Conservation (phyloP, 2,888 invertebrate genomes). For the Agrotis exclamationis region DNA sequence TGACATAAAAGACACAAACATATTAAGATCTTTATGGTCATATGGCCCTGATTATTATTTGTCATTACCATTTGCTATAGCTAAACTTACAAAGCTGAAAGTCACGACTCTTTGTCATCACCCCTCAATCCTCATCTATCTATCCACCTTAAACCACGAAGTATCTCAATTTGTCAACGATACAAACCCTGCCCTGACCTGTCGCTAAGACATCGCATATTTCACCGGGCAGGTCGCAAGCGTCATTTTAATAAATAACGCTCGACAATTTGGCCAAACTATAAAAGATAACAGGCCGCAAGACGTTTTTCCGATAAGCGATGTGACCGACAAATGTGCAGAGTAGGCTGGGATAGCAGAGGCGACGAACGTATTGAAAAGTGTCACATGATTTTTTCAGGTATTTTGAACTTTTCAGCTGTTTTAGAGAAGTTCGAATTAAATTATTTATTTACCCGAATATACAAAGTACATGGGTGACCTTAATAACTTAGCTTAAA, state of each 20-base stretch:
- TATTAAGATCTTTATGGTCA: not conserved
- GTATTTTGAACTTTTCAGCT: not conserved
- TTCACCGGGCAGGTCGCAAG: slow-evolving; percentile 55
- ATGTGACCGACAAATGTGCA: slow-evolving; percentile 69
- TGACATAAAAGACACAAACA: too few relatives aligned
- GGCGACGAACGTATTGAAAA: not conserved
- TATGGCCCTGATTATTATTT: not conserved
- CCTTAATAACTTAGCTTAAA: too few relatives aligned
- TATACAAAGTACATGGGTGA: too few relatives aligned
- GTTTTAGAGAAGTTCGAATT: too few relatives aligned
- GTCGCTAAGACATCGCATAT: slow-evolving; percentile 54
- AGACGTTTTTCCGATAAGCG: slow-evolving; percentile 77
- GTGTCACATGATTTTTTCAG: not conserved
- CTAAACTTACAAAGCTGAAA: not conserved
- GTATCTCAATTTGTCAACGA: slow-evolving; percentile 46
- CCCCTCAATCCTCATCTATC: not conserved
- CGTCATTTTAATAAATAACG: slow-evolving; percentile 79
- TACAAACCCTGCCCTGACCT: slow-evolving; percentile 29
- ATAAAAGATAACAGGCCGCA: slow-evolving; percentile 73
- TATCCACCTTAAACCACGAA: slow-evolving; percentile 15
- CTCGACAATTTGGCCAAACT: slow-evolving; percentile 77
- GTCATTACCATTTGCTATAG: not conserved
- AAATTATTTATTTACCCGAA: too few relatives aligned
- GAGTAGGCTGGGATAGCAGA: slow-evolving; percentile 57
- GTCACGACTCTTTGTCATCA: not conserved